Evolutionary conservation across 1,140 invertebrate genomes (phyloP).

Genomic region (Drosophila murphyi): DNA sequence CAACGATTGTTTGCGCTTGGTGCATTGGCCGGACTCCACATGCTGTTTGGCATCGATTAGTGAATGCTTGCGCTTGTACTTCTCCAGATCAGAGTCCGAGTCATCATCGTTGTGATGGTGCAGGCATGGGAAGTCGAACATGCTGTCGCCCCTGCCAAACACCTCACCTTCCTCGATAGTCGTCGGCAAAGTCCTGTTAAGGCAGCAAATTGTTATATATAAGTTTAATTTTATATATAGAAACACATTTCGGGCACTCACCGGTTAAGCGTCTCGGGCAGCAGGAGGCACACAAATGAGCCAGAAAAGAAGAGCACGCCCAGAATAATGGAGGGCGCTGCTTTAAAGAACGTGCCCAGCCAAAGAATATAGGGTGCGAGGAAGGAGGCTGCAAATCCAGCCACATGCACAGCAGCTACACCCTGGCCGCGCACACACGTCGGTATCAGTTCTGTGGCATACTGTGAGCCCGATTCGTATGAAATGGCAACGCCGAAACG

Average conservation of each 20-base stretch:
- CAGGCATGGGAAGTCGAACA: conserved; percentile 86
- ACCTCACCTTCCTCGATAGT: conserved; percentile 87
- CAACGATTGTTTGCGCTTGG: conserved; percentile 77
- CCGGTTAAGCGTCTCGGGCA: conserved; percentile 87
- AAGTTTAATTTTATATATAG: not conserved
- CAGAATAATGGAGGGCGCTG: conserved; percentile 86
- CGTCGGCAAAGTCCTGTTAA: conserved; percentile 85
- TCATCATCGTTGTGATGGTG: conserved; percentile 61
- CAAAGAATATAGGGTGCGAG: conserved; percentile 86
- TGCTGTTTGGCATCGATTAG: conserved; percentile 76
- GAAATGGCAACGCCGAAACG: conserved; percentile 88
- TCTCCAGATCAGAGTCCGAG: conserved; percentile 73
- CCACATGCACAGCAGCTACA: conserved; percentile 86
- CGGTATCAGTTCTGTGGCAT: conserved; percentile 89
- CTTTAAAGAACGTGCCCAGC: conserved; percentile 85
- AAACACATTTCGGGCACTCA: conserved; percentile 22
- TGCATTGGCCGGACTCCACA: conserved; percentile 66
- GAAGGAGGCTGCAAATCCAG: conserved; percentile 86
- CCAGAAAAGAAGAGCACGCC: conserved; percentile 86
- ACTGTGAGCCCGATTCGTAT: conserved; percentile 88
- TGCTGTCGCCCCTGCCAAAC: conserved; percentile 87
- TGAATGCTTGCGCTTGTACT: conserved; percentile 81
- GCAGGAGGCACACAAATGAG: conserved; percentile 86
- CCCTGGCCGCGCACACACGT: conserved; percentile 88
- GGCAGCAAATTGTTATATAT: not conserved